A percentile compares a stretch with the other conserved stretches of the same genome.
phyloP scores from a whole-genome alignment of 1,140 invertebrate species.

The Alviniconcha marisindica region DNA sequence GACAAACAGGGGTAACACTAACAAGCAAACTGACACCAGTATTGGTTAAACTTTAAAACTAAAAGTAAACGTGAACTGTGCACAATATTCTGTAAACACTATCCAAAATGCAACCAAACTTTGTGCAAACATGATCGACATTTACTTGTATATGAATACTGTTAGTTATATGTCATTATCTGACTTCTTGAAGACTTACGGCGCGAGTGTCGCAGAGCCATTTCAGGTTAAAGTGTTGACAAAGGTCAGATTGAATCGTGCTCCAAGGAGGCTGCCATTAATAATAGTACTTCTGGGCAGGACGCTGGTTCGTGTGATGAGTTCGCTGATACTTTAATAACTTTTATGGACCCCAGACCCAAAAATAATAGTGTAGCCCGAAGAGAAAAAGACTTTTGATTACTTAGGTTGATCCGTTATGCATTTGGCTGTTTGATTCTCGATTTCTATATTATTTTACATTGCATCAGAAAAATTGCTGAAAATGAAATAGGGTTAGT shows the following conservation, averaged over 20 bases:
- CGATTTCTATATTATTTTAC: not conserved
- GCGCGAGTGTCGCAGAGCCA: not conserved
- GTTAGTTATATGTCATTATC: not conserved
- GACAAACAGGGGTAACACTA: too few relatives aligned
- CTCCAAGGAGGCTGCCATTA: constrained; percentile 20
- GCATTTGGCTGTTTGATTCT: not conserved
- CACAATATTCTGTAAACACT: not conserved
- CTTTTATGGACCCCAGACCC: too few relatives aligned
- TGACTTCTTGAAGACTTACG: not conserved
- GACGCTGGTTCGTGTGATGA: not conserved
- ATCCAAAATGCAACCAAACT: not conserved
- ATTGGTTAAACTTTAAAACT: too few relatives aligned
- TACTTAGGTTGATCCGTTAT: not conserved
- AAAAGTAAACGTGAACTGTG: too few relatives aligned
- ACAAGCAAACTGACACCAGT: too few relatives aligned
- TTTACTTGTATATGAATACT: not conserved
- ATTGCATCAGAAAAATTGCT: not conserved
- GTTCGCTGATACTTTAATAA: not conserved
- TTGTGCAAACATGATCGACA: not conserved
- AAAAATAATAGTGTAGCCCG: too few relatives aligned
- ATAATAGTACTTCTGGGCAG: not conserved
- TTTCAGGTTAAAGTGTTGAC: not conserved
- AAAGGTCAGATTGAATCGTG: not conserved
- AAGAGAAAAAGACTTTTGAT: too few relatives aligned
- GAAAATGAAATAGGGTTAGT: too few relatives aligned